phyloP scores from a whole-genome alignment of 2,113 vertebrate species.

The Percina caprodes region DNA sequence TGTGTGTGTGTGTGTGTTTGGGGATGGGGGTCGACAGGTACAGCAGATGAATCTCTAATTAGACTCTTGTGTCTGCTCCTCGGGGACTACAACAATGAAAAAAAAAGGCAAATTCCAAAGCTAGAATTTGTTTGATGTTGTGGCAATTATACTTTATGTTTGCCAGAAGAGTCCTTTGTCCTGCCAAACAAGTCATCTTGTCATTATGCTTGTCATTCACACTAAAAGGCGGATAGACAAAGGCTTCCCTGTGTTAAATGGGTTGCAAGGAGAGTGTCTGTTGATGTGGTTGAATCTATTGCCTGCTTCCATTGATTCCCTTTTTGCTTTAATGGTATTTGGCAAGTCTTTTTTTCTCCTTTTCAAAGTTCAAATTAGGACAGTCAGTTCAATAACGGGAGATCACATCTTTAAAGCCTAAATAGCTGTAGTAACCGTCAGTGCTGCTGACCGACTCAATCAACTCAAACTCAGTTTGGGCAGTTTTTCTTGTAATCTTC shows the following conservation, averaged over 20 bases:
- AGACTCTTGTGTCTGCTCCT: conserved; percentile 40
- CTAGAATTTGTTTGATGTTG: conserved; percentile 25
- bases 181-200: conserved; percentile 22
- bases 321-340: conserved; percentile 65
- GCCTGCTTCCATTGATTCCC: conserved; percentile 61
- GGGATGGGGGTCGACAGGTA: conserved; percentile 30
- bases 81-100: conserved; percentile 11
- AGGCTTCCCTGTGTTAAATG: conserved; percentile 64
- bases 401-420: conserved; percentile 49
- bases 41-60: conserved; percentile 55
- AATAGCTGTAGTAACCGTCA: conserved; percentile 35
- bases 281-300: conserved; percentile 68
- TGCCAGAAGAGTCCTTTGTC: conserved; percentile 41
- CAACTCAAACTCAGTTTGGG: conserved; percentile 30
- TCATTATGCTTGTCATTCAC: conserved; percentile 57
- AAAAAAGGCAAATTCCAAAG: conserved; percentile 9
- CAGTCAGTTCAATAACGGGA: conserved; percentile 51
- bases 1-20: conserved; percentile 17
- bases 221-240: conserved; percentile 53
- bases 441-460: conserved; percentile 36
- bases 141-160: conserved; percentile 26
- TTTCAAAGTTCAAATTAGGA: conserved; percentile 54
- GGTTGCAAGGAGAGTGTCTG: conserved; percentile 57
- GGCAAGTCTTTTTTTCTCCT: conserved; percentile 34
- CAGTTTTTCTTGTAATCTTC: conserved; percentile 28